phyloP scores from a whole-genome alignment of 2,797 vertebrate genomes.

The Betta splendens region DNA sequence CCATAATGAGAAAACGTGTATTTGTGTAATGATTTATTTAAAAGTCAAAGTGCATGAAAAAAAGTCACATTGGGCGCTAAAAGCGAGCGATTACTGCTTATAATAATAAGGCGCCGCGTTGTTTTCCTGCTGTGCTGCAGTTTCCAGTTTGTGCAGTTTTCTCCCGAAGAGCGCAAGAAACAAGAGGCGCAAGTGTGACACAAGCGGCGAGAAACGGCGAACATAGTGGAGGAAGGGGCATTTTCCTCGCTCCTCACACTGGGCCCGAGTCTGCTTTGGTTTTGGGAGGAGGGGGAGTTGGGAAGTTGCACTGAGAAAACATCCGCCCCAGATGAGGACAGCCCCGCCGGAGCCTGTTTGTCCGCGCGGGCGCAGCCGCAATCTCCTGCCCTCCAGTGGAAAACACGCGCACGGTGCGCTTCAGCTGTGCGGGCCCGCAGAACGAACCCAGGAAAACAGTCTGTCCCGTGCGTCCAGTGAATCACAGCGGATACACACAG shows the following conservation, averaged over 20 bases:
- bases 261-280: slow-evolving; percentile 28
- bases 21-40: not conserved
- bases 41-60: not conserved
- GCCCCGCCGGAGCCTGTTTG: slow-evolving; percentile 64
- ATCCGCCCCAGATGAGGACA: slow-evolving; percentile 75
- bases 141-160: slow-evolving; percentile 19
- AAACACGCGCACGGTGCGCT: slow-evolving; percentile 47
- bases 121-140: not conserved
- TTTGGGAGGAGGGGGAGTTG: slow-evolving; percentile 36
- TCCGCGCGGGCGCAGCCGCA: slow-evolving; percentile 41
- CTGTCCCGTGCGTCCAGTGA: slow-evolving; percentile 4
- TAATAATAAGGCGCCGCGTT: not conserved
- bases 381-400: slow-evolving; percentile 64
- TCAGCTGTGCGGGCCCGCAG: slow-evolving; percentile 49
- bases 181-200: slow-evolving; percentile 5
- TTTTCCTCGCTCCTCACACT: slow-evolving; percentile 17
- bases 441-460: slow-evolving; percentile 32
- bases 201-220: slow-evolving; percentile 6
- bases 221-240: not conserved
- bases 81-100: not conserved
- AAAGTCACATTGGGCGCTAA: rapidly evolving
- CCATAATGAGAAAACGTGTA: not conserved
- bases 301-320: slow-evolving; percentile 74
- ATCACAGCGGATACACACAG: too few relatives aligned
- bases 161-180: not conserved